Percentiles rank a stretch among this genome's conserved stretches.
phyloP scores from a whole-genome alignment of 2,113 vertebrate genomes.

The Orthochromis malagaraziensis region DNA sequence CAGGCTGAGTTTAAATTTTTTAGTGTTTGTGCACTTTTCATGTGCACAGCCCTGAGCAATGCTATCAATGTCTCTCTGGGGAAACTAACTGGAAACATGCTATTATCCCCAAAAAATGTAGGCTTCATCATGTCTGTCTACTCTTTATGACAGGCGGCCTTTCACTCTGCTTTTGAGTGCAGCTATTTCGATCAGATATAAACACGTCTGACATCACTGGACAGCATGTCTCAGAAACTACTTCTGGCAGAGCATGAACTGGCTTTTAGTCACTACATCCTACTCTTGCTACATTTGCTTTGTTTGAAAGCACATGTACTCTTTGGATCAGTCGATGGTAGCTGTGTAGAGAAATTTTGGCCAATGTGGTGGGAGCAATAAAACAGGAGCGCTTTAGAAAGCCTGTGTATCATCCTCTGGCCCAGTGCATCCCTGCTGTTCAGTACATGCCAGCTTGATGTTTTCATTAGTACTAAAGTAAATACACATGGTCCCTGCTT shows the following conservation, averaged over 20 bases:
- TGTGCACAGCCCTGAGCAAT: not conserved
- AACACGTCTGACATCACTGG: not conserved
- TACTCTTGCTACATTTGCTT: not conserved
- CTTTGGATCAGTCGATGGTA: not conserved
- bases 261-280: not conserved
- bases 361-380: not conserved
- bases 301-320: not conserved
- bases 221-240: not conserved
- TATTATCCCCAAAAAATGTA: not conserved
- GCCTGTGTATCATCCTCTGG: not conserved
- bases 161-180: not conserved
- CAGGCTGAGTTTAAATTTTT: not conserved
- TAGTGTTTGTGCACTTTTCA: not conserved
- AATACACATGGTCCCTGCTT: not conserved
- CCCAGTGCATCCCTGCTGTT: not conserved
- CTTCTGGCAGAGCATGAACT: not conserved
- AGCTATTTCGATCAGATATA: not conserved
- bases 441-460: not conserved
- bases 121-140: not conserved
- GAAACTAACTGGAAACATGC: not conserved
- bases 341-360: not conserved
- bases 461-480: not conserved
- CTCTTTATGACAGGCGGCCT: not conserved
- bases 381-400: not conserved
- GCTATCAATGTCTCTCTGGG: not conserved